Conservation (phyloP, 2,113 vertebrate species). For the Mystacornis crossleyi region DNA sequence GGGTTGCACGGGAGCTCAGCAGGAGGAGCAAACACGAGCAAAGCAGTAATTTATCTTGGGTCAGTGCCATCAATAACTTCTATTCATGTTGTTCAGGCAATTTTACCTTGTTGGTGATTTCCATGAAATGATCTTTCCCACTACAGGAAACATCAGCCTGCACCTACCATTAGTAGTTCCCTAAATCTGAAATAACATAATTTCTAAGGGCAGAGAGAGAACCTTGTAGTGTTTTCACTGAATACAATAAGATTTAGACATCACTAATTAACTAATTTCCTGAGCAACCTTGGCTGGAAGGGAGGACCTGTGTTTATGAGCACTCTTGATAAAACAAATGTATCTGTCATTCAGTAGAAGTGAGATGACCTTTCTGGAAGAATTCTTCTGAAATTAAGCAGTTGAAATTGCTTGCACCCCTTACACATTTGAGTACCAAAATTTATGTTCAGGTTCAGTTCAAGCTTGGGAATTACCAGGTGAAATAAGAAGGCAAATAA, state of each 20-base stretch:
- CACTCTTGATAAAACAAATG: neutral
- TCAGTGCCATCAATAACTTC: neutral
- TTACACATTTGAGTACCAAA: neutral
- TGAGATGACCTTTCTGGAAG: neutral
- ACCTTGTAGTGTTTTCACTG: neutral
- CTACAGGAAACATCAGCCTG: neutral
- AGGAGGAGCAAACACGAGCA: neutral
- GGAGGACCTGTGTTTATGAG: neutral
- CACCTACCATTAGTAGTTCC: neutral
- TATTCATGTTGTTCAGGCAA: neutral
- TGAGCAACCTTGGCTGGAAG: neutral
- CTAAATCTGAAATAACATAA: neutral
- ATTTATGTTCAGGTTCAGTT: neutral
- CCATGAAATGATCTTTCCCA: neutral
- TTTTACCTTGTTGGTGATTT: neutral
- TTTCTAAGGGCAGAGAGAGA: neutral
- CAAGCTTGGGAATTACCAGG: neutral
- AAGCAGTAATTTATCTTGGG: neutral
- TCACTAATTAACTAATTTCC: neutral
- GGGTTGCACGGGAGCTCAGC: neutral
- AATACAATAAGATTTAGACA: neutral
- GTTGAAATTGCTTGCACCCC: neutral
- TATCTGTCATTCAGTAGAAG: neutral
- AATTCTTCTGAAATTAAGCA: neutral
- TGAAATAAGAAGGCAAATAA: neutral